Evolutionary conservation across 2,113 vertebrate genomes (phyloP).

Genomic region (Chaetops frenatus): DNA sequence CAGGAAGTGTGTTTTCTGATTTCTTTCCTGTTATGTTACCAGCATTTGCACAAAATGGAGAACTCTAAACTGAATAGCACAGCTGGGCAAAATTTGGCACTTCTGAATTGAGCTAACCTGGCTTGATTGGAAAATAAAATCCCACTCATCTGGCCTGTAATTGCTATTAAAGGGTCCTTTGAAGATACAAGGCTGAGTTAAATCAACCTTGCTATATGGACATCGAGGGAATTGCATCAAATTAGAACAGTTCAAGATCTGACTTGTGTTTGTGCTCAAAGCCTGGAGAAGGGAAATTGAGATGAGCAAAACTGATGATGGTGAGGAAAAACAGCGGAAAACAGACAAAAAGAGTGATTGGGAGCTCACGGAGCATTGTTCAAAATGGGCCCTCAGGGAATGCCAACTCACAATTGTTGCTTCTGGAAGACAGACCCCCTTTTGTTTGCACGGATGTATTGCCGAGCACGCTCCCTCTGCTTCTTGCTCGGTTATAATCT

Average conservation of each 20-base stretch:
- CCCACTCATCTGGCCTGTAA: not conserved
- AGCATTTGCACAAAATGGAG: not conserved
- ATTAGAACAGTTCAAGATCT: not conserved
- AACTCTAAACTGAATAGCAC: not conserved
- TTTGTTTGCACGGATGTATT: not conserved
- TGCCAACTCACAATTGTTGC: not conserved
- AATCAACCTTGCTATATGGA: not conserved
- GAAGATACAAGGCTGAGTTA: not conserved
- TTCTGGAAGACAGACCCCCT: not conserved
- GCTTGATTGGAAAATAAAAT: not conserved
- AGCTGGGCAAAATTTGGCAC: not conserved
- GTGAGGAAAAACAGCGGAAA: not conserved
- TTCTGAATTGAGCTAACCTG: not conserved
- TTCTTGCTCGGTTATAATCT: not conserved
- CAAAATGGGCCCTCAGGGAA: not conserved
- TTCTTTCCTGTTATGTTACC: not conserved
- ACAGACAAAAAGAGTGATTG: not conserved
- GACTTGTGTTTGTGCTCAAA: not conserved
- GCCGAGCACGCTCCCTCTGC: not conserved
- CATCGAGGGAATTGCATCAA: not conserved
- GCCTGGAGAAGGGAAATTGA: not conserved
- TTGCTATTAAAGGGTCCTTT: not conserved
- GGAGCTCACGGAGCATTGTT: not conserved
- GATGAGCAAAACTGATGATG: not conserved
- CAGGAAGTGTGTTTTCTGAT: not conserved